Evolutionary conservation across 2,888 invertebrate species (phyloP).

Genomic region (Cyclophora albipunctata): DNA sequence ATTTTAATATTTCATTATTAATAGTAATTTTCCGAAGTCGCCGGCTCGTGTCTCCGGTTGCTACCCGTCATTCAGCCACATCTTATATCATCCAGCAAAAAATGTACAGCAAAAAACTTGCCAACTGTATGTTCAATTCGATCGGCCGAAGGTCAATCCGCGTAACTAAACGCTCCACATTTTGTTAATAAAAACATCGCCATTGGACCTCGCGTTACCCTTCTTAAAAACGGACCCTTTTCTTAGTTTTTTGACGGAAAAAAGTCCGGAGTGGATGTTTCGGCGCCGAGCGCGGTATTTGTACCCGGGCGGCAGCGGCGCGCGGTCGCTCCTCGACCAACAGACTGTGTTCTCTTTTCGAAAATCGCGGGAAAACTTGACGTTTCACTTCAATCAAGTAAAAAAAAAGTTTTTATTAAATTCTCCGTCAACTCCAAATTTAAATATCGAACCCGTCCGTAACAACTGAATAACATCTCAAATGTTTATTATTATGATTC

Average conservation of each 20-base stretch:
- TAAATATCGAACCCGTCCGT: constrained; percentile 10
- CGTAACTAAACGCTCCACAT: constrained; percentile 34
- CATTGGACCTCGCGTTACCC: constrained; percentile 38
- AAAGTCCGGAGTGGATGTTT: constrained; percentile 43
- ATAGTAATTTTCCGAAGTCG: constrained; percentile 3
- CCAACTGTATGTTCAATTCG: constrained; percentile 14
- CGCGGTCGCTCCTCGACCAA: constrained; percentile 51
- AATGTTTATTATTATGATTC: constrained; percentile 63
- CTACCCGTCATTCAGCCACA: constrained; percentile 9
- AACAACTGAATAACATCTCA: constrained; percentile 42
- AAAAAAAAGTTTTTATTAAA: too few species aligned
- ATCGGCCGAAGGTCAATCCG: constrained; percentile 35
- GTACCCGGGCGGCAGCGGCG: constrained; percentile 60
- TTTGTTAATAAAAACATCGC: constrained; percentile 38
- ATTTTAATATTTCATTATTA: too few species aligned
- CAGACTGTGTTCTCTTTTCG: constrained; percentile 36
- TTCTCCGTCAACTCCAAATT: constrained; percentile 23
- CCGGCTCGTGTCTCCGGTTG: too few species aligned
- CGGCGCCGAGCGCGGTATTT: constrained; percentile 49
- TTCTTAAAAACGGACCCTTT: constrained; percentile 55
- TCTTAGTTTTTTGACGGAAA: constrained; percentile 67
- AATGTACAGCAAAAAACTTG: constrained; percentile 25
- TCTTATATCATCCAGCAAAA: constrained; percentile 28
- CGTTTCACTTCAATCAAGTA: constrained; percentile 12
- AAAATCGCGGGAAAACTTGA: constrained; percentile 62